Conservation (phyloP, 2,113 vertebrate genomes). For the Eulacestoma nigropectus region DNA sequence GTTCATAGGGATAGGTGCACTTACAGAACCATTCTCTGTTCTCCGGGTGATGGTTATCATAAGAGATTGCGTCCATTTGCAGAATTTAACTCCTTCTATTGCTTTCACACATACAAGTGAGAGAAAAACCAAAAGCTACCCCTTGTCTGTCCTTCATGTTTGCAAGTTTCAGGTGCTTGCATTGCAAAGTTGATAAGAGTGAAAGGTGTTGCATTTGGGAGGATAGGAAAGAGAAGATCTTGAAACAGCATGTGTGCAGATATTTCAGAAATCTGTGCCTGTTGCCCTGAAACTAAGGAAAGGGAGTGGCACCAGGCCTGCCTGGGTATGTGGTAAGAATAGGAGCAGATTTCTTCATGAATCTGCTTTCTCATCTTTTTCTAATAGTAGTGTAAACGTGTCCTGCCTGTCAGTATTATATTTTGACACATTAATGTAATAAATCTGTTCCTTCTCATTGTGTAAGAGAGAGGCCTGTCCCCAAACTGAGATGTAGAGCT, state of each 20-base stretch:
- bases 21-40: neutral
- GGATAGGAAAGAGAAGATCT: neutral
- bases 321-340: neutral
- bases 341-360: neutral
- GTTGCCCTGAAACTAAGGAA: neutral
- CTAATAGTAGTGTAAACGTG: neutral
- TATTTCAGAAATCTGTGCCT: neutral
- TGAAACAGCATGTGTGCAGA: neutral
- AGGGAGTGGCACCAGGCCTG: neutral
- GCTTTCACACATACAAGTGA: fast-evolving
- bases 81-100: neutral
- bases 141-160: neutral
- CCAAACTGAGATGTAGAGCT: neutral
- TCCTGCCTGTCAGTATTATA: neutral
- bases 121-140: neutral
- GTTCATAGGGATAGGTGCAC: neutral
- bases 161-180: neutral
- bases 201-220: neutral
- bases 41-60: neutral
- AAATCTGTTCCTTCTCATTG: neutral
- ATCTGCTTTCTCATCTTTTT: neutral
- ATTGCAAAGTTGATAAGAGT: neutral
- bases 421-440: neutral
- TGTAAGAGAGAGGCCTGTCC: neutral
- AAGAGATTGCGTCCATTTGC: neutral